Evolutionary conservation across 1,140 invertebrate genomes (phyloP), one percentile per base, ranked within the genome.

Genomic region (Vollenhovia emeryi): DNA sequence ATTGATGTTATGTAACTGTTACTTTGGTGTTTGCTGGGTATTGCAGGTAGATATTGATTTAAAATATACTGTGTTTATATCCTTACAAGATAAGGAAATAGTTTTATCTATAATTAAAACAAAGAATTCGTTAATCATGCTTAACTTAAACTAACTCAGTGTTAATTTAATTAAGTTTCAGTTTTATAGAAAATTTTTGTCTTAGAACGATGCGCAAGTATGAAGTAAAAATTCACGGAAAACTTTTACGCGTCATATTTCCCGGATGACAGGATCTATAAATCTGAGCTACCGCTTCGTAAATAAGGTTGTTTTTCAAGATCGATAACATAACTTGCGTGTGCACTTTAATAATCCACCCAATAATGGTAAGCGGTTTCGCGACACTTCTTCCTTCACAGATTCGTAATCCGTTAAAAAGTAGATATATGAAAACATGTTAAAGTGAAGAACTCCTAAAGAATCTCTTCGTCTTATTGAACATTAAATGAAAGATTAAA

Each of bases 281-380:
- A 36, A 52, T 52, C n/a, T 50, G 18, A 52, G 27, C 27, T 45
- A 33, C 7, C 33, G 68, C 13, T 50, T 36, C 30, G 18, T 74
- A 55, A 55, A 52, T 36, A 55, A 55, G 18, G 30, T 73, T 55
- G 30, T 55, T 55, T n/a, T 74, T 36, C 50, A 36, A 74, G 30
- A 30, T 55, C 30, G 30, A 21, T n/a, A 36, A 36, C 13, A 55
- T 11, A 21, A 73, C 11, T 18, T 30, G n/a, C 13, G 11, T 15
- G 7, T 52, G 45, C 50, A 30, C 4, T 9, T 43, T 15, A 3
- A 33, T 62, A 62, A 66, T 68, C 15, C 24, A 6, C 33, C 3
- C 6, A 73, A 73, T 33, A 73, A 73, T 6, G 9, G 27, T 15
- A 33, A 73, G n/a, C 55, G 33, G 3, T 8, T 71, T 36, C 3